Evolutionary conservation across 2,888 invertebrate genomes (phyloP), one percentile per base, ranked within the genome.

Genomic region (Coleophora deauratella): DNA sequence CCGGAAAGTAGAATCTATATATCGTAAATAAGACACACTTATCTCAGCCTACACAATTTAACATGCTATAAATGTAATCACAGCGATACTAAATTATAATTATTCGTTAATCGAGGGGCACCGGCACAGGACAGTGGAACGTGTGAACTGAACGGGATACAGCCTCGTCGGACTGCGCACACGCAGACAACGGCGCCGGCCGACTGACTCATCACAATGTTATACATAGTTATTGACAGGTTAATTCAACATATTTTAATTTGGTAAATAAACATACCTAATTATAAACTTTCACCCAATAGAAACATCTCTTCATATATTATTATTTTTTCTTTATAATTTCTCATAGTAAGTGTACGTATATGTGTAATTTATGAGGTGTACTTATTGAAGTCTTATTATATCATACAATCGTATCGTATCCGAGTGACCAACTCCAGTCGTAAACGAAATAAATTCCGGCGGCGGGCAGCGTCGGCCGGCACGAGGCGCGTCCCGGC

Each of bases 391-490:
- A 71, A 75, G 69, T 73, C 72, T 74, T 72, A 72, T 66, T 51
- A 66, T 72, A 72, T 67, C 72, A 21, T 21, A 21, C 21, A 21
- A 21, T 21, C 21, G 21, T 21, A 65, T 67, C 72, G 75, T 69
- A 76, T 72, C 72, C 79, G 77, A 71, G 81, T 72, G 81, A 80
- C 80, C 81, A 69, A 80, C 77, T 69, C 80, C 80, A 72, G 78
- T 75, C 76, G 70, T 61, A 66, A 69, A 69, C 60, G 66, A 68
- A 71, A 69, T 60, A 68, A 59, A 57, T 59, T 63, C 63, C 66
- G 57, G 60, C 54, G 62, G 57, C 55, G 57, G 46, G 58, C 52
- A 51, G 46, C 61, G 62, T 41, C 54, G 57, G 48, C 51, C 41
- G 27, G 44, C 47, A 49, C 55, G 54, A 53, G 52, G 10, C 40